phyloP scores from a whole-genome alignment of 2,113 vertebrate genomes.

The Hylia prasina region DNA sequence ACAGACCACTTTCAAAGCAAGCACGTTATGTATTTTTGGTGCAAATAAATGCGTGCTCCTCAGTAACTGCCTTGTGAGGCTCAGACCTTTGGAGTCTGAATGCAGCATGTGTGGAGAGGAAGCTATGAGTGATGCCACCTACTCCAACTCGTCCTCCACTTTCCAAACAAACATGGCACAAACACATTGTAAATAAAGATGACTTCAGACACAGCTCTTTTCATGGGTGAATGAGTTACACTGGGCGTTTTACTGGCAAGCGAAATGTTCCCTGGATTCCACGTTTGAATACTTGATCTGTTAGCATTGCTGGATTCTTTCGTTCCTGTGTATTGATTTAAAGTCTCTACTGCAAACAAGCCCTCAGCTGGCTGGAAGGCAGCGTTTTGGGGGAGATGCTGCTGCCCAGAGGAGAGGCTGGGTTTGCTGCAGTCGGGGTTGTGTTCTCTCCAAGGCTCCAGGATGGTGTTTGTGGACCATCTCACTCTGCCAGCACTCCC shows the following conservation, averaged over 20 bases:
- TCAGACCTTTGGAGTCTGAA: neutral
- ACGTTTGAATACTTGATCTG: slow-evolving; percentile 48
- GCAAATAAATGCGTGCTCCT: slow-evolving; percentile 1
- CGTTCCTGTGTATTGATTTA: slow-evolving; percentile 56
- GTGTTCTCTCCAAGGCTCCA: neutral
- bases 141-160: slow-evolving; percentile 14
- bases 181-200: slow-evolving; percentile 53
- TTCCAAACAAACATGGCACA: slow-evolving; percentile 48
- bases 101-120: neutral
- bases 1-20: slow-evolving; percentile 19
- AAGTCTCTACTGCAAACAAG: slow-evolving; percentile 46
- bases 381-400: neutral
- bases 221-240: slow-evolving; percentile 50
- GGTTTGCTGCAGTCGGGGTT: neutral
- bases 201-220: slow-evolving; percentile 54
- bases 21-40: neutral
- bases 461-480: neutral
- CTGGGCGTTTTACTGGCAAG: slow-evolving; percentile 46
- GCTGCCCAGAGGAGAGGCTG: neutral
- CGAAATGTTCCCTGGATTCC: slow-evolving; percentile 22
- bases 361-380: slow-evolving; percentile 8
- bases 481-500: neutral
- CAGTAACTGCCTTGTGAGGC: slow-evolving; percentile 29
- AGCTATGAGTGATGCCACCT: slow-evolving; percentile 49
- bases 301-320: slow-evolving; percentile 43